A percentile compares a stretch with the other conserved stretches of the same genome.
Conservation (phyloP, 2,113 vertebrate genomes). For the Aleadryas rufinucha region DNA sequence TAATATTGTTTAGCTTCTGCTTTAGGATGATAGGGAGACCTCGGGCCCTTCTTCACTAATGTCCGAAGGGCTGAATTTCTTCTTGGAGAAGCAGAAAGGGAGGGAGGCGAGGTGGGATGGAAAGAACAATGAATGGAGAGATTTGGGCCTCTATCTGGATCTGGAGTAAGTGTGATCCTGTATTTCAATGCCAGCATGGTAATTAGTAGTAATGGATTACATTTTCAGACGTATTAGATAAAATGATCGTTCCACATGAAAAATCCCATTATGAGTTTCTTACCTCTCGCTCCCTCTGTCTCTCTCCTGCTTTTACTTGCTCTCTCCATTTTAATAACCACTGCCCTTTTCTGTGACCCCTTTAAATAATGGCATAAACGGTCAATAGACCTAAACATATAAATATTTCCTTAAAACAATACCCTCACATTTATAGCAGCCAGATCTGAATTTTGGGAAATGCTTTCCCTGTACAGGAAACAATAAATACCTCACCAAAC, state of each 20-base stretch:
- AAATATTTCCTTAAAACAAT: constrained; percentile 57
- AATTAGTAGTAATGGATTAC: constrained; percentile 88
- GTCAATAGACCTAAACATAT: constrained; percentile 57
- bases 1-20: constrained; percentile 85
- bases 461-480: neutral
- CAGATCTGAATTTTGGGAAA: neutral
- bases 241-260: constrained; percentile 81
- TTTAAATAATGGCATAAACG: constrained; percentile 45
- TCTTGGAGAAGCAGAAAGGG: constrained; percentile 49
- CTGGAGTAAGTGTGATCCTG: constrained; percentile 49
- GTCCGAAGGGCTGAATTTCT: constrained; percentile 72
- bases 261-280: constrained; percentile 80
- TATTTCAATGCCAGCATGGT: constrained; percentile 79
- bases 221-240: constrained; percentile 83
- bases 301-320: constrained; percentile 20
- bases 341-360: constrained; percentile 64
- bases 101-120: constrained; percentile 25
- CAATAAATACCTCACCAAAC: neutral
- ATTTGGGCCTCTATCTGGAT: constrained; percentile 51
- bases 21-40: constrained; percentile 85
- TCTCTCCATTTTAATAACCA: constrained; percentile 67
- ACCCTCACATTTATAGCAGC: neutral
- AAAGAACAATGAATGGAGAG: constrained; percentile 56
- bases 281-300: constrained; percentile 21
- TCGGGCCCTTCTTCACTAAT: constrained; percentile 67